Evolutionary conservation across 37 sponge, comb jelly and placozoan genomes (phyloP), one percentile per base, ranked within the genome.

Genomic region (Halichondria panicea): DNA sequence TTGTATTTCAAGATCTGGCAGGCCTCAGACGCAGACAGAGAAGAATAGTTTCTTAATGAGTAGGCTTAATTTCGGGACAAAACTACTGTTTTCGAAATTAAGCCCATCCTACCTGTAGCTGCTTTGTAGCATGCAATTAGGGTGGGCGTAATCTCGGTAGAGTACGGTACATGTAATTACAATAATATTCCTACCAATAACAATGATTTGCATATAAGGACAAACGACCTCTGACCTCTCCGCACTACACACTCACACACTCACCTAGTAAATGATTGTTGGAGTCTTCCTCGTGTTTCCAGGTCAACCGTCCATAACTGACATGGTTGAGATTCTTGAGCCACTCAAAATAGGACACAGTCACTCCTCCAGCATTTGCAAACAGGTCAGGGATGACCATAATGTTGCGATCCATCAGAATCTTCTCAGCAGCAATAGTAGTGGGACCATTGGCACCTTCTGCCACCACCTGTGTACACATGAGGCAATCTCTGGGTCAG

Each of bases 261-360:
- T 77, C 34, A 94, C 94, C 78, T 3, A 98, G 82, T 5, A 98
- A 85, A 46, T 91, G 77, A 45, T 85, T 81, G 89, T 98, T 98
- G 54, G 88, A 74, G 37, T 95, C 96, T 48, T 81, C 65, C 86
- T 98, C 99, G 65, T 98, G 93, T 70, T 93, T 93, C 81, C 95
- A 95, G 22, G 90, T 89, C n/a, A 98, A 81, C 35, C 92, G 71
- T 1, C 99, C 99, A 59, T 85, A 98, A 56, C 94, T 93, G 72
- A 98, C 99, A 80, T 98, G 99, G 82, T 94, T 98, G 28, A 98
- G 76, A 52, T 98, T 98, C 88, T 98, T 98, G 45, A 98, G 78
- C 99, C 99, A 98, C 82, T 98, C 99, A 80, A 98, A 98, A 83
- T 98, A 98, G 8, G 96, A 95, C 72, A 98, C 99, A 27, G 99